Conservation (phyloP, 2,113 vertebrate genomes). For the Zonotrichia leucophrys region DNA sequence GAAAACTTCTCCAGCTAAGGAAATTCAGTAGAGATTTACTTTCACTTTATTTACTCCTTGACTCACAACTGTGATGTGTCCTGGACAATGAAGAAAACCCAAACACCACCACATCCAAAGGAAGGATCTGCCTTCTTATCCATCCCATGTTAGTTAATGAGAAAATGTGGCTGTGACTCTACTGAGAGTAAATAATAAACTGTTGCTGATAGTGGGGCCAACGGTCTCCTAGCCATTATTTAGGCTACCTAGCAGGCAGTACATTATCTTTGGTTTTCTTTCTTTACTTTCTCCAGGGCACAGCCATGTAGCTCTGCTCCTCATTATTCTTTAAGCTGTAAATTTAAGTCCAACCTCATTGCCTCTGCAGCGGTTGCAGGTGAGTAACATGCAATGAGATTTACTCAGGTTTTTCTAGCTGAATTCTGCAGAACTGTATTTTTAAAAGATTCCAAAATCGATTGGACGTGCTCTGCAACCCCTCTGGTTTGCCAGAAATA, state of each 20-base stretch:
- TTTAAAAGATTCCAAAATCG: not conserved
- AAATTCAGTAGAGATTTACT: conserved; percentile 22
- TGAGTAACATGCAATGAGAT: not conserved
- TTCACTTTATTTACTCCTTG: not conserved
- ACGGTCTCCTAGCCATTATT: conserved; percentile 31
- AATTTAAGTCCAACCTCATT: conserved; percentile 43
- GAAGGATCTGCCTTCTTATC: not conserved
- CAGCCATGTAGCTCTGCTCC: not conserved
- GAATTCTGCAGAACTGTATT: not conserved
- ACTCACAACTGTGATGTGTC: not conserved
- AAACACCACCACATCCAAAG: not conserved
- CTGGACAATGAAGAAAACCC: not conserved
- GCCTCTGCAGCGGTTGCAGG: conserved; percentile 45
- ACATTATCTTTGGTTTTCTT: conserved; percentile 39
- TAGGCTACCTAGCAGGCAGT: conserved; percentile 16
- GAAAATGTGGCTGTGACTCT: not conserved
- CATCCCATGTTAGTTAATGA: not conserved
- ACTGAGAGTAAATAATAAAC: not conserved
- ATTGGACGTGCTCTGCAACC: not conserved
- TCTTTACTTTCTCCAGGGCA: conserved; percentile 55
- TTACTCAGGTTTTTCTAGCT: not conserved
- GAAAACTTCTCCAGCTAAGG: conserved; percentile 31
- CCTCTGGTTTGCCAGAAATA: not conserved
- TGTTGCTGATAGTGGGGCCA: conserved; percentile 12
- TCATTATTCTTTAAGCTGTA: conserved; percentile 27